Base-by-base conservation (phyloP, 1,140 invertebrate species). In the Varroa destructor region DNA sequence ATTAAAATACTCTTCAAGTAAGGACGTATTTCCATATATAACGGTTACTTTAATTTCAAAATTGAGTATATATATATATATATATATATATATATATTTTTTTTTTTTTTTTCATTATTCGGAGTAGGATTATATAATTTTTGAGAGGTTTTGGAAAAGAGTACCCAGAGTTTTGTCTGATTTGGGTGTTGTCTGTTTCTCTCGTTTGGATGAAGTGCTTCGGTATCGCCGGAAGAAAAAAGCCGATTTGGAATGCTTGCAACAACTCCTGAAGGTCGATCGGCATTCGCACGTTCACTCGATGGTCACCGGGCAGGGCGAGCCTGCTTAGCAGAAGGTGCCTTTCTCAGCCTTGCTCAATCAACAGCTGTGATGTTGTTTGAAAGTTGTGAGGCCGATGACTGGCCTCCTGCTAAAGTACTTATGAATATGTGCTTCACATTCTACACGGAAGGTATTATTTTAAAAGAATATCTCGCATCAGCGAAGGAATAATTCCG, bases 371-470 rank as follows among this genome's bases (percentile, higher is more conserved):
- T 89, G 10, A 84, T 87, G 12, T 79, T 90, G 55, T 89, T 89
- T 77, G 88, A 90, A 79, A 89, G 88, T 74, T 82, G 85, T 72
- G 87, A 88, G 76, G 84, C 86, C 2, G 87, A 89, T 75, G 87
- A 89, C 76, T 89, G 86, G 75, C 84, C 84, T 2, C 87, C 88
- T 8, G 88, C 88, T 6, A 88, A 88, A 75, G 85, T 84, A 56
- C 82, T 90, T 12, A 89, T 90, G 88, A 89, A 89, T 76, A 87
- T 89, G 83, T 89, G 87, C 75, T 89, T 90, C 76, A 87, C 87
- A 25, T 89, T 89, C 79, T 89, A 87, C 78, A 83, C 87, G 76
- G 86, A 89, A 85, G 82, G 87, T 88, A 79, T 79, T 1, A 37
- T 43, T 67, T 67, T 46, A 12, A 12, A 58, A 58, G 25, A 25